phyloP scores from a whole-genome alignment of 2,113 vertebrate species.

The Lophius piscatorius region DNA sequence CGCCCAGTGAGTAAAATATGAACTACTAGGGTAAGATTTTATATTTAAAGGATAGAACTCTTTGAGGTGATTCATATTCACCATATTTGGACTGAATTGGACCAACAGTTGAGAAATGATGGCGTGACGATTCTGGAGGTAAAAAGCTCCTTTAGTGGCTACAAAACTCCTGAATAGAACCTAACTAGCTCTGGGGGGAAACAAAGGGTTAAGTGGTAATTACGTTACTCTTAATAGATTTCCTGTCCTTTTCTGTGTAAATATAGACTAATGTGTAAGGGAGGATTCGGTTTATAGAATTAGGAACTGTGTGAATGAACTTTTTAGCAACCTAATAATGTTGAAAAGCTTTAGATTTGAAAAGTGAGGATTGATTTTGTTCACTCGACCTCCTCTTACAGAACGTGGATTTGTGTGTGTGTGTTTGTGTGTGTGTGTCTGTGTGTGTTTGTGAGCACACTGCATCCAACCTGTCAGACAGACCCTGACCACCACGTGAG shows the following conservation, averaged over 20 bases:
- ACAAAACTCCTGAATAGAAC: too few species aligned
- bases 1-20: too few species aligned
- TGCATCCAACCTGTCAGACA: background rate
- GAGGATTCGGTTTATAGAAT: constrained; percentile 38
- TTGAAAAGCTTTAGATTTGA: constrained; percentile 23
- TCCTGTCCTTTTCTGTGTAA: too few species aligned
- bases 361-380: constrained; percentile 32
- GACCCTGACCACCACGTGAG: constrained; percentile 9
- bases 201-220: constrained; percentile 35
- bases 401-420: background rate
- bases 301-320: constrained; percentile 50
- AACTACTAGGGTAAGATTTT: too few species aligned
- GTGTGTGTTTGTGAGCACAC: background rate
- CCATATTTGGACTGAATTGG: too few species aligned
- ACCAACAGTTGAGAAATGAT: too few species aligned
- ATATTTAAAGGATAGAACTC: too few species aligned
- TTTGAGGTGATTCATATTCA: too few species aligned
- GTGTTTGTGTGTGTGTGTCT: background rate
- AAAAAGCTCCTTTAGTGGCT: too few species aligned
- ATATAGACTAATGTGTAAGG: constrained; percentile 16
- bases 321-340: constrained; percentile 26
- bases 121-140: too few species aligned
- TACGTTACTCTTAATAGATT: too few species aligned
- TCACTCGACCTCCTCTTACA: constrained; percentile 13
- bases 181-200: constrained; percentile 35